A percentile compares a stretch with the other conserved stretches of the same genome.
phyloP scores from a whole-genome alignment of 1,140 invertebrate species.

The Leptinotarsa undecemlineata region DNA sequence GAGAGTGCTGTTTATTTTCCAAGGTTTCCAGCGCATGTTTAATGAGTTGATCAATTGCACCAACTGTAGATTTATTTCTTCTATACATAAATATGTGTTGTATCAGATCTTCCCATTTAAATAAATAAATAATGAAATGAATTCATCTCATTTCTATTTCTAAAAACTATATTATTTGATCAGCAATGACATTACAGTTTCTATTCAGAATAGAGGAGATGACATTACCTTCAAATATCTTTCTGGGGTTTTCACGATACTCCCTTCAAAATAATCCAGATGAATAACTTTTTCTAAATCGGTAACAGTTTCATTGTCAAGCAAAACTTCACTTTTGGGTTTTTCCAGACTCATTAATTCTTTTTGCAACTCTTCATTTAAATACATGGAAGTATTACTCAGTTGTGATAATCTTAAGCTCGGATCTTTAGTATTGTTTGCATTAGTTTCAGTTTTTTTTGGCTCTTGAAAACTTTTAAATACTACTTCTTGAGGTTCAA shows the following conservation, averaged over 20 bases:
- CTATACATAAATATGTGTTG: too few species aligned
- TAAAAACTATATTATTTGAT: neutral
- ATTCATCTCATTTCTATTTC: neutral
- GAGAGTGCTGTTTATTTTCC: too few species aligned
- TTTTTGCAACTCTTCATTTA: constrained; percentile 32
- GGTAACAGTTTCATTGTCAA: constrained; percentile 56
- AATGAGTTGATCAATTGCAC: too few species aligned
- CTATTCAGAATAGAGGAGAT: neutral
- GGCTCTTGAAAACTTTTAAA: neutral
- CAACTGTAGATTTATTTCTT: too few species aligned
- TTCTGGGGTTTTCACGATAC: constrained; percentile 62
- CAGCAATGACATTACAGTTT: neutral
- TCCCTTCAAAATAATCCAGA: constrained; percentile 65
- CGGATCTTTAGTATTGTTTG: neutral
- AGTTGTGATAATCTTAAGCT: too few species aligned
- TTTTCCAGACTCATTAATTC: constrained; percentile 45
- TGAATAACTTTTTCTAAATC: constrained; percentile 64
- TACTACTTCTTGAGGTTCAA: neutral
- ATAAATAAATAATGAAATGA: too few species aligned
- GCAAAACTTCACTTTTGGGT: constrained; percentile 56
- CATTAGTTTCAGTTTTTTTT: neutral
- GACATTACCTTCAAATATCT: constrained; percentile 60
- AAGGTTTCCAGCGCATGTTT: too few species aligned
- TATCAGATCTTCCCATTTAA: too few species aligned
- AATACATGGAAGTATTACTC: neutral